Percentiles rank a stretch among this genome's conserved stretches.
Evolutionary conservation across 2,797 vertebrate genomes (phyloP).

Genomic region (Danio aesculapii): DNA sequence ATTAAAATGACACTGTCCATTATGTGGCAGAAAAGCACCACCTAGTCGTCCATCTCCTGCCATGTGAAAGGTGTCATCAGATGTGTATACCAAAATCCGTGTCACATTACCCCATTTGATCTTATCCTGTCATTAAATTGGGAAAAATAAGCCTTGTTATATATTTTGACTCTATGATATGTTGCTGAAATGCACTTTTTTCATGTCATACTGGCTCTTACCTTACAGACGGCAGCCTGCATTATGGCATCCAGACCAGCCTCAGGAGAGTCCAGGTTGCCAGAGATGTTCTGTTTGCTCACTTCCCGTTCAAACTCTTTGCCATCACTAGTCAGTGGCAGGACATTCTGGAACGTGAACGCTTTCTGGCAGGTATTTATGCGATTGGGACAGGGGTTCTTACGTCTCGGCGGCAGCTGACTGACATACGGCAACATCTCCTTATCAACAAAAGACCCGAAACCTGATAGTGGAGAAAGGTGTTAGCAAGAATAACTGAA

Average conservation of each 20-base stretch:
- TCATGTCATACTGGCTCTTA: slow-evolving; percentile 50
- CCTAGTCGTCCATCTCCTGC: slow-evolving; percentile 83
- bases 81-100: slow-evolving; percentile 82
- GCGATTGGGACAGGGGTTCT: slow-evolving; percentile 74
- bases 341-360: slow-evolving; percentile 78
- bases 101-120: slow-evolving; percentile 82
- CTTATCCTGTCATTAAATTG: slow-evolving; percentile 66
- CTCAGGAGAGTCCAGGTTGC: slow-evolving; percentile 80
- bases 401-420: slow-evolving; percentile 66
- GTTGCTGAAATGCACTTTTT: not conserved
- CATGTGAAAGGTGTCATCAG: slow-evolving; percentile 82
- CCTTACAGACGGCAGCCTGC: slow-evolving; percentile 82
- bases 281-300: slow-evolving; percentile 78
- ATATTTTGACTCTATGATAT: not conserved
- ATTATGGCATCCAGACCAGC: slow-evolving; percentile 84
- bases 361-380: slow-evolving; percentile 73
- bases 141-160: not conserved
- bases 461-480: slow-evolving; percentile 69
- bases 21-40: slow-evolving; percentile 77
- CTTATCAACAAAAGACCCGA: slow-evolving; percentile 86
- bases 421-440: slow-evolving; percentile 80
- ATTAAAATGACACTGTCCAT: slow-evolving; percentile 80
- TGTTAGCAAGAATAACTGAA: not conserved
- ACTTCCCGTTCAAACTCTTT: slow-evolving; percentile 75
- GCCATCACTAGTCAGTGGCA: slow-evolving; percentile 72